Evolutionary conservation across 1,140 invertebrate genomes (phyloP).

Genomic region (Drosophila kepulauana): DNA sequence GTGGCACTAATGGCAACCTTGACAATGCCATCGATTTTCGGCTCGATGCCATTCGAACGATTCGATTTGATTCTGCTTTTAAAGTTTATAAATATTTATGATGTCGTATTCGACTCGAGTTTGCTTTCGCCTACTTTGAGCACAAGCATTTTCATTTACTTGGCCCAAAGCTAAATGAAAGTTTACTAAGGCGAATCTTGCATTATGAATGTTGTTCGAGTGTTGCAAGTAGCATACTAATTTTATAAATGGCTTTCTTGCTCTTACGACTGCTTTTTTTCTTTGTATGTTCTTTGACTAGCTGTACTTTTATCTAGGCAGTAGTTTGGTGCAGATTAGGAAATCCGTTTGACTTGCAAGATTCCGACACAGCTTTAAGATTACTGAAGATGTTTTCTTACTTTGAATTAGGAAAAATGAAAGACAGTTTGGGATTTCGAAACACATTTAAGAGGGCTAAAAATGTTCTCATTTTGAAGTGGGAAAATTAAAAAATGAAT

Average conservation of each 20-base stretch:
- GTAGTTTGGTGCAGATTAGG: background rate
- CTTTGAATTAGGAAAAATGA: background rate
- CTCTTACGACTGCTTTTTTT: background rate
- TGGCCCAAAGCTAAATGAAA: slow-evolving; percentile 1
- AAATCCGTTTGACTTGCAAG: background rate
- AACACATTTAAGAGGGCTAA: too few species aligned
- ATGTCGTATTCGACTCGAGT: background rate
- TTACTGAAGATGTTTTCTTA: background rate
- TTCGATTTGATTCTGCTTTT: slow-evolving; percentile 39
- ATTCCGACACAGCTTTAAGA: background rate
- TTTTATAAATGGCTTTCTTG: background rate
- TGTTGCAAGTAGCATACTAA: slow-evolving; percentile 16
- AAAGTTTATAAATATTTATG: slow-evolving; percentile 77
- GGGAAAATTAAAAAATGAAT: too few species aligned
- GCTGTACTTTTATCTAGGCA: background rate
- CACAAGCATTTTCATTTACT: background rate
- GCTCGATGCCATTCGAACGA: slow-evolving; percentile 22
- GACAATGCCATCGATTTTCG: slow-evolving; percentile 69
- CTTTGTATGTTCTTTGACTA: background rate
- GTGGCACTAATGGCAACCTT: slow-evolving; percentile 48
- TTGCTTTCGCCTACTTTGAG: background rate
- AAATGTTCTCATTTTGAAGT: too few species aligned
- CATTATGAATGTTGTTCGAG: slow-evolving; percentile 4
- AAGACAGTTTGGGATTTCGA: background rate
- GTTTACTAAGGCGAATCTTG: background rate